Conservation (phyloP, 2,888 invertebrate species). For the Trachelus stipa region DNA sequence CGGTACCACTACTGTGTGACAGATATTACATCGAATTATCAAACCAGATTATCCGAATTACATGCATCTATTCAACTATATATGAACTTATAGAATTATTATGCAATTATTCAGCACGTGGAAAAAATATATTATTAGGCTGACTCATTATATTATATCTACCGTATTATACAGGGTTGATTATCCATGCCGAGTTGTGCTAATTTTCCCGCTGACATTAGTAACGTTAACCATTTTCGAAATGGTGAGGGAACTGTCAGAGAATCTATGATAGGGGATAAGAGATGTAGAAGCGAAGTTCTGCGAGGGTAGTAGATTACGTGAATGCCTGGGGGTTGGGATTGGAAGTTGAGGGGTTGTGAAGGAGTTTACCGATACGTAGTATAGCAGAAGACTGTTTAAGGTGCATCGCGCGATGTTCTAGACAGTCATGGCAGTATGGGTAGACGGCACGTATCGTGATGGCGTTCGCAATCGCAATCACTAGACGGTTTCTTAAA, state of each 20-base stretch:
- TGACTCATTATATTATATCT: neutral
- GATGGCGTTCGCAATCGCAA: neutral
- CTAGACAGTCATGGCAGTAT: neutral
- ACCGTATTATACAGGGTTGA: neutral
- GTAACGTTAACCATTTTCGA: neutral
- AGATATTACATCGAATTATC: neutral
- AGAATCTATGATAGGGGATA: neutral
- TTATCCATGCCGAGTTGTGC: neutral
- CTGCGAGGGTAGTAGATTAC: neutral
- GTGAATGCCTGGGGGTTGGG: neutral
- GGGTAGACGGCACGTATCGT: neutral
- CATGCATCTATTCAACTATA: too few relatives aligned
- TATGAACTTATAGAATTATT: too few relatives aligned
- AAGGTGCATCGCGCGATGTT: neutral
- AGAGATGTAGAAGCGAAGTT: neutral
- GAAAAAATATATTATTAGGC: neutral
- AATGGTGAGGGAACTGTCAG: neutral
- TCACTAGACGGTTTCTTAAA: neutral
- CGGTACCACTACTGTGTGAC: neutral
- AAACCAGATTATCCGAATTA: neutral
- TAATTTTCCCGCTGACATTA: neutral
- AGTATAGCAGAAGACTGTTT: neutral
- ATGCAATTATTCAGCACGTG: neutral
- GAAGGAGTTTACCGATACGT: neutral
- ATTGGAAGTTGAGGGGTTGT: neutral